phyloP scores from a whole-genome alignment of 2,797 vertebrate genomes.

The Lagorchestes hirsutus region DNA sequence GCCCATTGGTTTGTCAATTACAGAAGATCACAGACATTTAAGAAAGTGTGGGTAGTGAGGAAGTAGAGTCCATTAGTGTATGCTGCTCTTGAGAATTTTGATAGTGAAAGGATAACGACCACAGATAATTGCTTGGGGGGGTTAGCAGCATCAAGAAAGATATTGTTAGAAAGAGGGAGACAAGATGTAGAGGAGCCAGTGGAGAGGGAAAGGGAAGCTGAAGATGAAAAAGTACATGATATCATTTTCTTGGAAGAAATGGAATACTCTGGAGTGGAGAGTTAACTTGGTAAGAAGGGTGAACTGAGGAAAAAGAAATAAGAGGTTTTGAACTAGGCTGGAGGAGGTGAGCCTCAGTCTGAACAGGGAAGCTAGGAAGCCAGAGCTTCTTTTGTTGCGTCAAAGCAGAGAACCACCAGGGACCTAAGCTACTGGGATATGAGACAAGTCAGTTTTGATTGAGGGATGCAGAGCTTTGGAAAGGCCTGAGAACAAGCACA shows the following conservation, averaged over 20 bases:
- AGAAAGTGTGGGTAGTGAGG: background rate
- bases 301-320: background rate
- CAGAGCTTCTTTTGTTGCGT: background rate
- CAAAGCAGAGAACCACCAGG: background rate
- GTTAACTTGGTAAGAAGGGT: background rate
- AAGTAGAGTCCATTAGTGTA: background rate
- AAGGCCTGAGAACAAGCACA: accelerated
- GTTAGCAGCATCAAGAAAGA: background rate
- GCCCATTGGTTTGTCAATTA: background rate
- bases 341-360: background rate
- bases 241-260: background rate
- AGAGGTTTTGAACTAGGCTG: background rate
- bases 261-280: background rate
- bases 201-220: background rate
- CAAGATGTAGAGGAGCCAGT: background rate
- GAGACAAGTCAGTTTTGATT: background rate
- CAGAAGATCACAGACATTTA: background rate
- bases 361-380: background rate
- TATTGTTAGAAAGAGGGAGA: background rate
- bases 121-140: background rate
- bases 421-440: background rate
- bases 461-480: background rate
- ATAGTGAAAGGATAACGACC: background rate
- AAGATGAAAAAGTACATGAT: background rate
- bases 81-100: background rate